phyloP scores from a whole-genome alignment of 2,113 vertebrate species.

The Tupaia chinensis region DNA sequence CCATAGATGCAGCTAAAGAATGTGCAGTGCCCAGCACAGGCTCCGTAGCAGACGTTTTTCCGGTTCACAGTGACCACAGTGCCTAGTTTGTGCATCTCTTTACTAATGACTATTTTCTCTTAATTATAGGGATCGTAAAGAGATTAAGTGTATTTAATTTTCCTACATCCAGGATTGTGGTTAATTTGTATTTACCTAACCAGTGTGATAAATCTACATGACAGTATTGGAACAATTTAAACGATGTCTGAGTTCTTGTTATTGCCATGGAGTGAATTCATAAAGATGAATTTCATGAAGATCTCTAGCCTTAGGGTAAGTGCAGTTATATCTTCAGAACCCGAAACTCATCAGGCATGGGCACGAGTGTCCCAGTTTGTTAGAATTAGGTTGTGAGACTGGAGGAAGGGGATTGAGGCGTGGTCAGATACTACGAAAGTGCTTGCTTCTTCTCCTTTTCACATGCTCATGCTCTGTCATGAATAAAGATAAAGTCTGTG shows the following conservation, averaged over 20 bases:
- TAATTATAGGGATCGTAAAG: background rate
- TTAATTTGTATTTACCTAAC: background rate
- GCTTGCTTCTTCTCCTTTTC: too few species aligned
- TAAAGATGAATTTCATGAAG: slow-evolving; percentile 6
- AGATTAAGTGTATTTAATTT: background rate
- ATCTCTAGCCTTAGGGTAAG: background rate
- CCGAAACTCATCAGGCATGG: too few species aligned
- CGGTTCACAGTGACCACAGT: background rate
- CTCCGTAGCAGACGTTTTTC: background rate
- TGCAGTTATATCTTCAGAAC: background rate
- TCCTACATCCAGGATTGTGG: background rate
- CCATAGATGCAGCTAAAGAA: background rate
- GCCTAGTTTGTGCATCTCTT: background rate
- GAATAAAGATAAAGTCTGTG: too few species aligned
- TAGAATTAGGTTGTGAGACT: too few species aligned
- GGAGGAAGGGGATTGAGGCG: too few species aligned
- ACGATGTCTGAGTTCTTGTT: background rate
- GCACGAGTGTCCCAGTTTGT: too few species aligned
- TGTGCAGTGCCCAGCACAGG: background rate
- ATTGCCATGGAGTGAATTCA: background rate
- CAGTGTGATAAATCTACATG: background rate
- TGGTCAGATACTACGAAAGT: too few species aligned
- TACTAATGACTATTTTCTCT: background rate
- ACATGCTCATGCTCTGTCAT: too few species aligned
- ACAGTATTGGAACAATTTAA: background rate